These are phyloP conservation scores for Chesias legatella DNA, from an alignment of 2,888 invertebrate species.

Conservation along the genomic window DNA sequence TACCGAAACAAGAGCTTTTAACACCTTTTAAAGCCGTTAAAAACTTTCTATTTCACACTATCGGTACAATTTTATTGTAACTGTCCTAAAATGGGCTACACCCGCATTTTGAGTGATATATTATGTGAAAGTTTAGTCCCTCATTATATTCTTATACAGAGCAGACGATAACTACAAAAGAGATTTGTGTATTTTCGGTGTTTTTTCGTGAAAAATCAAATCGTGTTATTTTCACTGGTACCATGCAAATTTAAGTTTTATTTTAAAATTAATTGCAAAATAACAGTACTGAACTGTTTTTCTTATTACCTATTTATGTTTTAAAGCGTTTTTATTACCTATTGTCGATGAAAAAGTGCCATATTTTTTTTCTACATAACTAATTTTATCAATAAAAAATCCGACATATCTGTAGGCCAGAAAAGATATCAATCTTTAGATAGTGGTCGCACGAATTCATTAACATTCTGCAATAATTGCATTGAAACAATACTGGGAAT, in stretches of 20 bases:
- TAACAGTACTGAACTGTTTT: no score
- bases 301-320: no score
- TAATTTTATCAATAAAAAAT: slow-evolving; percentile 13
- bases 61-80: slow-evolving; percentile 16
- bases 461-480: slow-evolving; percentile 56
- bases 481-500: slow-evolving; percentile 66
- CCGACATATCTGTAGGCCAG: slow-evolving; percentile 27
- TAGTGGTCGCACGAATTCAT: slow-evolving; percentile 54
- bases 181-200: background rate
- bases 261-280: no score
- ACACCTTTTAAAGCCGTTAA: slow-evolving; percentile 25
- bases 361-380: slow-evolving; percentile 1
- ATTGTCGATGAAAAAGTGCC: no score
- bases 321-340: no score
- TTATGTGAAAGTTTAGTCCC: slow-evolving; percentile 21
- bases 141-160: slow-evolving; percentile 2
- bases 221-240: background rate
- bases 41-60: slow-evolving; percentile 30
- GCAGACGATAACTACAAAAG: no score
- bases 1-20: slow-evolving; percentile 26
- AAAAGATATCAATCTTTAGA: slow-evolving; percentile 40
- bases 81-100: slow-evolving; percentile 23
- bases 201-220: background rate
- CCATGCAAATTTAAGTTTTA: no score
- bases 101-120: slow-evolving; percentile 28